A percentile compares a stretch with the other conserved stretches of the same genome.
Conservation (phyloP, 2,113 vertebrate species). For the Phrynosoma platyrhinos region DNA sequence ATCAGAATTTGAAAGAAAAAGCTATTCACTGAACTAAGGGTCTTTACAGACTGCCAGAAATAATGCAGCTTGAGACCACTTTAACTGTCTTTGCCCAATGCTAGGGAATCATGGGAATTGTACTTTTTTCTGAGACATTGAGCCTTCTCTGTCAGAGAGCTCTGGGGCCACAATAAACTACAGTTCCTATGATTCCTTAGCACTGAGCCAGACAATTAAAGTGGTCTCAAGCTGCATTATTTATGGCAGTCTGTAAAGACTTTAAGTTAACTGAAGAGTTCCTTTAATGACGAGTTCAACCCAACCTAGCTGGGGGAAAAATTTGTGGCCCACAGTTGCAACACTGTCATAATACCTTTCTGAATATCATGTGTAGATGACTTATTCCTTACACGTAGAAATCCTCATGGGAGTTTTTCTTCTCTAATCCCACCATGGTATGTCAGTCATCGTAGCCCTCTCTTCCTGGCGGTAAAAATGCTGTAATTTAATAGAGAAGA, state of each 20-base stretch:
- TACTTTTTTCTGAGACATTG: too few species aligned
- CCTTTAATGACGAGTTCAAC: not conserved
- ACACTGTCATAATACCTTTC: not conserved
- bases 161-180: too few species aligned
- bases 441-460: not conserved
- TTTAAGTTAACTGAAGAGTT: not conserved
- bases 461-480: too few species aligned
- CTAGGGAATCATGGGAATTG: too few species aligned
- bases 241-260: too few species aligned
- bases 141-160: too few species aligned
- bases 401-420: not conserved
- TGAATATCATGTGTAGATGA: not conserved
- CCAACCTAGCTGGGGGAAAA: not conserved
- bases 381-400: not conserved
- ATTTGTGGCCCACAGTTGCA: not conserved
- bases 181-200: too few species aligned
- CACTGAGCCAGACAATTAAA: too few species aligned
- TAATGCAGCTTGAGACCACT: too few species aligned
- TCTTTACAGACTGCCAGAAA: too few species aligned
- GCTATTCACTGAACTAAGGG: not conserved
- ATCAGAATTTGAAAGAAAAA: not conserved
- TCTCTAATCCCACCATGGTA: not conserved
- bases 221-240: too few species aligned
- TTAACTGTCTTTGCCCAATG: too few species aligned
- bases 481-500: not conserved